These are phyloP conservation scores for Paramuricea clavata DNA, from an alignment of 92 coral and sea anemone genomes.

Conservation along the genomic window DNA sequence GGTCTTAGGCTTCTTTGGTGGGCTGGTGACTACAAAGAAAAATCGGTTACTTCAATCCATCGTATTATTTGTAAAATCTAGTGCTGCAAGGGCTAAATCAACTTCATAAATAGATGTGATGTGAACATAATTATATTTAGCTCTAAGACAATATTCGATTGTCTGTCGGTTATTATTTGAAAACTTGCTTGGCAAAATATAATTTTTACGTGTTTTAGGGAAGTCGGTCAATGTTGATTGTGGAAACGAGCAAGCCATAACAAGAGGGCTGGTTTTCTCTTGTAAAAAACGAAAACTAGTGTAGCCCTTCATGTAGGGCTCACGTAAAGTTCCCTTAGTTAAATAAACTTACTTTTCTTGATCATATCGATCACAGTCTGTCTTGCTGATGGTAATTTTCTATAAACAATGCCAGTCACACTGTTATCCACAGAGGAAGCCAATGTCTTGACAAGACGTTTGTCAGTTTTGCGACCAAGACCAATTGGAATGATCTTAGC, in stretches of 20 bases:
- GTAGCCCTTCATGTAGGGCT: too few relatives aligned
- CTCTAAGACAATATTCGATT: too few relatives aligned
- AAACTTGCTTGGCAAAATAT: too few relatives aligned
- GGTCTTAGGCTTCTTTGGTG: not conserved
- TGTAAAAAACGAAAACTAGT: too few relatives aligned
- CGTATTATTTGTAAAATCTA: not conserved
- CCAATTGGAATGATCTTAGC: slow-evolving; percentile 25
- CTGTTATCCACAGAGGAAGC: slow-evolving; percentile 19
- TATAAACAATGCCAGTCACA: slow-evolving; percentile 4
- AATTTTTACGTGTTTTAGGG: too few relatives aligned
- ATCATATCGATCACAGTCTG: slow-evolving; percentile 16
- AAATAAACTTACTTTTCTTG: slow-evolving; percentile 3
- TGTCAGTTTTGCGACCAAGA: slow-evolving; percentile 21
- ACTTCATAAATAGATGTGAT: not conserved
- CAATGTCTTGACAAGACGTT: slow-evolving; percentile 5
- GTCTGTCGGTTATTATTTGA: too few relatives aligned
- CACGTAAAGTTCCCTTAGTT: too few relatives aligned
- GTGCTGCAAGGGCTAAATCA: not conserved
- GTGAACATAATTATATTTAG: too few relatives aligned
- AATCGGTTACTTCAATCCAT: not conserved
- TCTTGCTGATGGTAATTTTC: slow-evolving; percentile 7
- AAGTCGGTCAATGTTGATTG: too few relatives aligned
- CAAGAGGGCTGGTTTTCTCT: too few relatives aligned
- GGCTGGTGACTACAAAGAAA: slow-evolving; percentile 21
- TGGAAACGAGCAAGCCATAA: too few relatives aligned